These are phyloP conservation scores for Pasiphila rectangulata DNA, from an alignment of 2,888 invertebrate species.

Conservation along the genomic window DNA sequence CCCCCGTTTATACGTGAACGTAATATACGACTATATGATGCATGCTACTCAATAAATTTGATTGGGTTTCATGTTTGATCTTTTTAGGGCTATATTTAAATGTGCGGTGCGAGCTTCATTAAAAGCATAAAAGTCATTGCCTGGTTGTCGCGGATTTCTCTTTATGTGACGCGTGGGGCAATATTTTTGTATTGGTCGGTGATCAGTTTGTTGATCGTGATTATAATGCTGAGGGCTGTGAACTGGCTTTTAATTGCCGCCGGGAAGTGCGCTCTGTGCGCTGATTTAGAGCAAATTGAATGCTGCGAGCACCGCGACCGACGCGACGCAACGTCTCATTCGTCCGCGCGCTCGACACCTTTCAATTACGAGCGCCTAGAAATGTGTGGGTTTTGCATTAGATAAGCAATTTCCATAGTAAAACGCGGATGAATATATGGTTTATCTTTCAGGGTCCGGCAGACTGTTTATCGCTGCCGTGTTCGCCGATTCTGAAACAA, in stretches of 20 bases:
- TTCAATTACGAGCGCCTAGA: constrained; percentile 58
- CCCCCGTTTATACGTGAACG: constrained; percentile 5
- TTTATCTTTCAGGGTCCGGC: neutral
- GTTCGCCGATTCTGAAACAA: neutral
- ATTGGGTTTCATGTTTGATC: constrained; percentile 26
- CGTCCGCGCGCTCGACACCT: constrained; percentile 49
- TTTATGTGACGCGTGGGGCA: constrained; percentile 36
- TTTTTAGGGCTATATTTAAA: constrained; percentile 34
- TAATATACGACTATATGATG: constrained; percentile 15
- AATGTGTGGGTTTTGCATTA: constrained; percentile 44
- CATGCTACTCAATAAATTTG: constrained; percentile 16
- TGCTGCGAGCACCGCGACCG: constrained; percentile 50
- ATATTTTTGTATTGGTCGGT: constrained; percentile 49
- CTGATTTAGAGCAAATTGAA: constrained; percentile 72
- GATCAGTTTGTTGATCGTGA: constrained; percentile 56
- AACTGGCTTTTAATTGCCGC: constrained; percentile 64
- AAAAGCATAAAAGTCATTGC: constrained; percentile 35
- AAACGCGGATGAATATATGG: neutral
- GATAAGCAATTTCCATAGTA: constrained; percentile 28
- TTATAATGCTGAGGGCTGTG: constrained; percentile 56
- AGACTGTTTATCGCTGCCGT: neutral
- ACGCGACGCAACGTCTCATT: constrained; percentile 56
- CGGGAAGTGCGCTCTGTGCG: constrained; percentile 45
- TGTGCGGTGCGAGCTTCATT: constrained; percentile 28
- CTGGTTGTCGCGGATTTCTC: constrained; percentile 37